Evolutionary conservation across 2,113 vertebrate genomes (phyloP), one percentile per base, ranked within the genome.

Genomic region (Myodes glareolus): DNA sequence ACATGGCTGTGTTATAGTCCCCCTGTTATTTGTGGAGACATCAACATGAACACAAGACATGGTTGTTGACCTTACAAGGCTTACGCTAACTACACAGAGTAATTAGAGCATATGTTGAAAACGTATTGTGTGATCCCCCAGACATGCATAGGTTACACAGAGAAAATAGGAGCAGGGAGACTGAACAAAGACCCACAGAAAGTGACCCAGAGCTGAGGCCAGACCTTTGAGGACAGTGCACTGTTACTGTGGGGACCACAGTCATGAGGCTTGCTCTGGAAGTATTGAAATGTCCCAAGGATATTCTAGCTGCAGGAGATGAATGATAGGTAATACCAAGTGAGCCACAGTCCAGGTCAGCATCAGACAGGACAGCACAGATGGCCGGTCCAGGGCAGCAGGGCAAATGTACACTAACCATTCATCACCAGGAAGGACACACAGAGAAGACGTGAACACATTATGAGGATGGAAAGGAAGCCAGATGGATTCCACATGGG

Each of bases 401-500:
- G 23, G 52, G 25, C 9, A n/a, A 1, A 5, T 17, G 10, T 9
- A 0, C 39, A 19, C 27, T 58, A 4, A 36, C 11, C 6, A 11
- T 58, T 1, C 12, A 58, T 23, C 39, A 4, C 7, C 9, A 8
- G 17, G 36, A 50, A n/a, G 1, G 21, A 9, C 2, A 1, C 11
- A n/a, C 19, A 19, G 67, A 50, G 3, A 29, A 3, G 29, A 29
- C 33, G 39, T 65, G 39, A 1, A 42, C 2, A 31, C 11, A 29
- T 21, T 9, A 31, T 33, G 61, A 85, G 8, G 27, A 45, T 45
- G 58, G 45, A 85, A 27, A 45, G 39, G 33, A 80, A 5, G 11
- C 27, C 52, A 82, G 17, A 19, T 47, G 5, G 17, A 87, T 70
- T 45, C 19, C 45, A 70, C 8, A 50, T 70, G 6, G 31, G 31